phyloP scores from a whole-genome alignment of 2,888 invertebrate species.

The Megastigmus dorsalis region DNA sequence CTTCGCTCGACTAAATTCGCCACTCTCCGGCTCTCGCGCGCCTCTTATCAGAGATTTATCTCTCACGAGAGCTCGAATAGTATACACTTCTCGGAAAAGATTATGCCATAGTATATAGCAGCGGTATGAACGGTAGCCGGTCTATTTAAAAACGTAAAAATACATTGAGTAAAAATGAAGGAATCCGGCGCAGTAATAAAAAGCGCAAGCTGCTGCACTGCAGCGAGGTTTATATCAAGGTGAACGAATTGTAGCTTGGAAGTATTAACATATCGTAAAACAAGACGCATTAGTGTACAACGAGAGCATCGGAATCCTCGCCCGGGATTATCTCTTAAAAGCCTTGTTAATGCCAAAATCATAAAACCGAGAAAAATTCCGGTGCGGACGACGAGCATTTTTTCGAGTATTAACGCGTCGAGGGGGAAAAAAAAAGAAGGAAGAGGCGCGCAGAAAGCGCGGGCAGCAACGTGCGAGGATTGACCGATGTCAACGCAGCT shows the following conservation, averaged over 20 bases:
- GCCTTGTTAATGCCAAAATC: constrained; percentile 40
- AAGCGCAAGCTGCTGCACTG: background rate
- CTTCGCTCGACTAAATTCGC: constrained; percentile 29
- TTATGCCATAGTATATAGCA: background rate
- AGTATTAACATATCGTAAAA: constrained; percentile 47
- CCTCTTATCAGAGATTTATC: constrained; percentile 50
- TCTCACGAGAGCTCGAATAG: too few relatives aligned
- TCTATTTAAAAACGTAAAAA: constrained; percentile 21
- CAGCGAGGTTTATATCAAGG: constrained; percentile 11
- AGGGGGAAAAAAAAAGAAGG: background rate
- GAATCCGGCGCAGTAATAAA: constrained; percentile 37
- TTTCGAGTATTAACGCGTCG: too few relatives aligned
- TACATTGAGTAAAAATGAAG: constrained; percentile 45
- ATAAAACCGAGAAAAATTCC: constrained; percentile 31
- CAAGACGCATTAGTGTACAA: constrained; percentile 29
- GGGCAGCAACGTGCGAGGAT: background rate
- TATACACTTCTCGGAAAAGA: constrained; percentile 37
- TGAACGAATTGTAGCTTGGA: background rate
- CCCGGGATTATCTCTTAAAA: constrained; percentile 43
- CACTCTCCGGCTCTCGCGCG: background rate
- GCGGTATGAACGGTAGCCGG: background rate
- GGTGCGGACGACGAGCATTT: background rate
- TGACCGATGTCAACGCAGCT: constrained; percentile 16
- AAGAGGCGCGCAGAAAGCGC: background rate
- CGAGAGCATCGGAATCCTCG: background rate